Percentiles rank a stretch among this genome's conserved stretches.
phyloP scores from a whole-genome alignment of 1,140 invertebrate genomes.

The Hydropsyche tenuis region DNA sequence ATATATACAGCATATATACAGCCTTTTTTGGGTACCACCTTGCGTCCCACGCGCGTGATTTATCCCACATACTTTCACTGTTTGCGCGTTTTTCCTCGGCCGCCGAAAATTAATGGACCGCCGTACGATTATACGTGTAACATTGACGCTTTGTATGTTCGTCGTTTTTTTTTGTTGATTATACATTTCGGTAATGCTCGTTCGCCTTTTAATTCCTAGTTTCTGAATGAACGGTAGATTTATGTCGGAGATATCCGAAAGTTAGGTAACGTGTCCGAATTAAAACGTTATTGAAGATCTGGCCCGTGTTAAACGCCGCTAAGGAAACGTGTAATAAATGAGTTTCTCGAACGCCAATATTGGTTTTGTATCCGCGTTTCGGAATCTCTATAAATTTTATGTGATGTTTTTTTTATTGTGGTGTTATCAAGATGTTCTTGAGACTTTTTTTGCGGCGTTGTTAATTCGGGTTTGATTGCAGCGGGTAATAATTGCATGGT shows the following conservation, averaged over 20 bases:
- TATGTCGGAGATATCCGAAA: constrained; percentile 3
- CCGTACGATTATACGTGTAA: constrained; percentile 15
- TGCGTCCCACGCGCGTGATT: constrained; percentile 24
- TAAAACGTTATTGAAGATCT: background rate
- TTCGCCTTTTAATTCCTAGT: no score
- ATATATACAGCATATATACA: background rate
- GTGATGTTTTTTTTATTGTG: background rate
- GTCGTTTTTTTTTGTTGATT: constrained; percentile 2
- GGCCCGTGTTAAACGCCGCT: no score
- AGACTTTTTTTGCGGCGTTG: background rate
- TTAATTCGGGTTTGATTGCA: no score
- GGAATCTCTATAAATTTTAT: background rate
- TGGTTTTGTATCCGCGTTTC: constrained; percentile 14
- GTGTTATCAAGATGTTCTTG: constrained; percentile 4
- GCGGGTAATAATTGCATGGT: background rate
- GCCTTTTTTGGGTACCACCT: no score
- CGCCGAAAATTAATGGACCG: constrained; percentile 1
- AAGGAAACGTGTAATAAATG: constrained; percentile 9
- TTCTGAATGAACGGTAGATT: background rate
- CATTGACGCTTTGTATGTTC: constrained; percentile 18
- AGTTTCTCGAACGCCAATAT: background rate
- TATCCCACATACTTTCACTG: constrained; percentile 24
- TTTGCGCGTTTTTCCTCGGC: background rate
- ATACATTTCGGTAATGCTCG: no score
- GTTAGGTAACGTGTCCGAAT: constrained; percentile 11